These are phyloP conservation scores for Pelvicachromis taeniatus DNA, from an alignment of 2,113 vertebrate genomes.

Conservation along the genomic window DNA sequence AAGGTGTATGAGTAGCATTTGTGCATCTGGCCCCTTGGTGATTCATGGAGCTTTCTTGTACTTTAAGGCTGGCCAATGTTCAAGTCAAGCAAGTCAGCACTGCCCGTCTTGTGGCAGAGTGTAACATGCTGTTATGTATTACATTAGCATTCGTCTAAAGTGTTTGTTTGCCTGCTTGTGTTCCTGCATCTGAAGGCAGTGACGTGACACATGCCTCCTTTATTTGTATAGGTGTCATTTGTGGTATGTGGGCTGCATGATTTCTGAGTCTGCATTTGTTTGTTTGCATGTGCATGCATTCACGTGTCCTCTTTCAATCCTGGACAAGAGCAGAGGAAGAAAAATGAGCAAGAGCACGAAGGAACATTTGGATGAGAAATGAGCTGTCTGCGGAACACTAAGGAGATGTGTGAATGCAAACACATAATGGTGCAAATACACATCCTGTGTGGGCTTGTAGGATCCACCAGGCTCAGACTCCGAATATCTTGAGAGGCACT, in stretches of 20 bases:
- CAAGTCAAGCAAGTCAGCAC: not conserved
- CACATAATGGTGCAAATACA: not conserved
- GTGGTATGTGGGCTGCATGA: not conserved
- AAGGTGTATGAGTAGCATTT: not conserved
- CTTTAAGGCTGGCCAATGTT: not conserved
- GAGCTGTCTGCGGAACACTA: not conserved
- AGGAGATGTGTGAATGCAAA: not conserved
- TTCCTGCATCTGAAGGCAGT: not conserved
- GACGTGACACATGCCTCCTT: not conserved
- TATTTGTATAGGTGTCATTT: not conserved
- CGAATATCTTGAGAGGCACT: conserved; percentile 1
- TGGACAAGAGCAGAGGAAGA: not conserved
- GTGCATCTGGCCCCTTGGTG: not conserved
- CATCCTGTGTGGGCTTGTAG: not conserved
- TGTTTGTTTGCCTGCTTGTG: not conserved
- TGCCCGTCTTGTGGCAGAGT: not conserved
- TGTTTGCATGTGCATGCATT: not conserved
- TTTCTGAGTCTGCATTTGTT: not conserved
- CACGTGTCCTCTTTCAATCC: conserved; percentile 2
- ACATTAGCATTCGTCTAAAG: not conserved
- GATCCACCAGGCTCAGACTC: not conserved
- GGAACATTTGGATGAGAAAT: conserved; percentile 10
- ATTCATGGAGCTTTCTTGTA: not conserved
- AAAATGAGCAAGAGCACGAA: not conserved
- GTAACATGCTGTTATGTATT: not conserved